These are phyloP conservation scores for Diadema setosum DNA, from an alignment of 35 echinoderm and acorn worm genomes.

Conservation along the genomic window DNA sequence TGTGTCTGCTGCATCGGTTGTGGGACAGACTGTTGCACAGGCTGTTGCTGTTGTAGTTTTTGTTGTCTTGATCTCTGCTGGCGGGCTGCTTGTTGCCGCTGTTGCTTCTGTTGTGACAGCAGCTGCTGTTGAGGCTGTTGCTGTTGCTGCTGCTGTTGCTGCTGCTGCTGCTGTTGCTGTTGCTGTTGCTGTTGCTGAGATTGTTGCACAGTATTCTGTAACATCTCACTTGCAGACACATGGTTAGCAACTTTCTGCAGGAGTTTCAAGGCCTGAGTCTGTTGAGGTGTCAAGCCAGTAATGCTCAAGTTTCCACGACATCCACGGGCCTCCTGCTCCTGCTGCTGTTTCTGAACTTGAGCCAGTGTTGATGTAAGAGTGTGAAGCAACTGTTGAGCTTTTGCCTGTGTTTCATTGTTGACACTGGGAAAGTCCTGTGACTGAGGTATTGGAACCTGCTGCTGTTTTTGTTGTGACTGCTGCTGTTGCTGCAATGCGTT, in stretches of 20 bases:
- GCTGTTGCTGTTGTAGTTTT: neutral
- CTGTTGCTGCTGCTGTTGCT: conserved; percentile 5
- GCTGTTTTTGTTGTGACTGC: conserved; percentile 23
- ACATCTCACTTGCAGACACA: conserved; percentile 41
- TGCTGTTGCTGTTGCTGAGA: neutral
- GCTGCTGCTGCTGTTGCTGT: neutral
- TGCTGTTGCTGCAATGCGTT: neutral
- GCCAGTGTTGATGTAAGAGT: neutral
- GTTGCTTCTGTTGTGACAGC: neutral
- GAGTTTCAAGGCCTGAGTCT: conserved; percentile 59
- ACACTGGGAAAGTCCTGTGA: neutral
- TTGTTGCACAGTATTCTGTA: conserved; percentile 23
- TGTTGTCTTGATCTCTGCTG: neutral
- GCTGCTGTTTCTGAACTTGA: neutral
- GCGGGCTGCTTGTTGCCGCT: neutral
- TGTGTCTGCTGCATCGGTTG: no score
- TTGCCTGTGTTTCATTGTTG: neutral
- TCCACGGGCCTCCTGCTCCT: neutral
- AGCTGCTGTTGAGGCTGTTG: neutral
- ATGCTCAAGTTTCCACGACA: neutral
- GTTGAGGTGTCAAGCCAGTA: neutral
- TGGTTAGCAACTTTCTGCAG: conserved; percentile 64
- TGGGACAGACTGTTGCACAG: no score
- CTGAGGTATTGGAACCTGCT: neutral
- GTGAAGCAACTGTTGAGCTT: neutral